These are phyloP conservation scores for Alviniconcha strummeri DNA, from an alignment of 2,888 invertebrate genomes.

Conservation along the genomic window DNA sequence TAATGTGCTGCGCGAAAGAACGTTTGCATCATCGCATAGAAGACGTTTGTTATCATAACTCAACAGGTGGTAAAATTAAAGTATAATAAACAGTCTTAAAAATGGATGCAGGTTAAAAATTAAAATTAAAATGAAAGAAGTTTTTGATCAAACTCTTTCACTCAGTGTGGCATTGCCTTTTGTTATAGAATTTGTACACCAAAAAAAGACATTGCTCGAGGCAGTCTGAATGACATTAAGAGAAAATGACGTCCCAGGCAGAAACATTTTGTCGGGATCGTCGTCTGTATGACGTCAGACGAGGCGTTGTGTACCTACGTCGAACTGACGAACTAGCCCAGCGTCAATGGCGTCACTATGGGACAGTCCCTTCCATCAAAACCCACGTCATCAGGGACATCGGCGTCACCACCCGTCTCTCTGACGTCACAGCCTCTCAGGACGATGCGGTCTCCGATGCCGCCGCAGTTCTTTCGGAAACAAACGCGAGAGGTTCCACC, in stretches of 20 bases:
- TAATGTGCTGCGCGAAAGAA: no score
- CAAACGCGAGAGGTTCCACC: neutral
- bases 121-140: no score
- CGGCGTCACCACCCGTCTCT: conserved; percentile 19
- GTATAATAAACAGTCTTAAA: no score
- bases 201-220: no score
- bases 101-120: no score
- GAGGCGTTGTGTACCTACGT: conserved; percentile 27
- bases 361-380: conserved; percentile 28
- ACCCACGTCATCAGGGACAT: conserved; percentile 28
- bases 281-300: conserved; percentile 29
- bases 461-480: neutral
- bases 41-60: no score
- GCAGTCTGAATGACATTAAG: no score
- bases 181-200: no score
- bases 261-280: conserved; percentile 23
- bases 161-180: no score
- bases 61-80: no score
- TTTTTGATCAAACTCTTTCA: no score
- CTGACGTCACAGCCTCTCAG: conserved; percentile 16
- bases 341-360: conserved; percentile 31
- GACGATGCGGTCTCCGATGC: neutral
- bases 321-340: conserved; percentile 21
- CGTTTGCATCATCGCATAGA: no score
- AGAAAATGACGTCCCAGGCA: conserved; percentile 12